phyloP scores from a whole-genome alignment of 2,888 invertebrate genomes.

The Helleia helle region DNA sequence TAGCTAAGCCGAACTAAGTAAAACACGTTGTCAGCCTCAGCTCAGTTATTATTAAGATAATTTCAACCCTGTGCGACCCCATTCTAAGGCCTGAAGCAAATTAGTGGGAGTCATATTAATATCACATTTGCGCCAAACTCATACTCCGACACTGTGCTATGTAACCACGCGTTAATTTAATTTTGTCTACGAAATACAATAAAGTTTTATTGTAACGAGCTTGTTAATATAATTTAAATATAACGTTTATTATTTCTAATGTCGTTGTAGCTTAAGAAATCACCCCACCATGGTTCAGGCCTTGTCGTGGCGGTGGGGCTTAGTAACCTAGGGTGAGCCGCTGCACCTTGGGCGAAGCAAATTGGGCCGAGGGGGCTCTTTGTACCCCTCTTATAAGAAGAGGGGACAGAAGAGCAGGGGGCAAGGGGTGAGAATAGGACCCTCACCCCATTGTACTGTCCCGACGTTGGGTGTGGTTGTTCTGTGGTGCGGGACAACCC shows the following conservation, averaged over 20 bases:
- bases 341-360: too few relatives aligned
- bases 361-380: too few relatives aligned
- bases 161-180: neutral
- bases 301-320: too few relatives aligned
- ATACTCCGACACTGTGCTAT: neutral
- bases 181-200: neutral
- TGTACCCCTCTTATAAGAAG: too few relatives aligned
- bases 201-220: neutral
- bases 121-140: slow-evolving; percentile 44
- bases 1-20: neutral
- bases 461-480: too few relatives aligned
- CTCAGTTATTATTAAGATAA: slow-evolving; percentile 54
- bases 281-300: too few relatives aligned
- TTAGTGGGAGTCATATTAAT: slow-evolving; percentile 55
- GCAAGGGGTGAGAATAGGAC: too few relatives aligned
- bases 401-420: too few relatives aligned
- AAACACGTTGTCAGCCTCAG: slow-evolving; percentile 26
- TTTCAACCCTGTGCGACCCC: slow-evolving; percentile 47
- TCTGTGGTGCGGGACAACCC: too few relatives aligned
- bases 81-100: slow-evolving; percentile 41
- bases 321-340: too few relatives aligned
- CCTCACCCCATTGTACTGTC: too few relatives aligned
- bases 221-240: neutral
- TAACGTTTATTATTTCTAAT: neutral
- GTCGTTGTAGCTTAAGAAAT: too few relatives aligned